phyloP scores from a whole-genome alignment of 1,140 invertebrate species.

The Ephestia elutella region DNA sequence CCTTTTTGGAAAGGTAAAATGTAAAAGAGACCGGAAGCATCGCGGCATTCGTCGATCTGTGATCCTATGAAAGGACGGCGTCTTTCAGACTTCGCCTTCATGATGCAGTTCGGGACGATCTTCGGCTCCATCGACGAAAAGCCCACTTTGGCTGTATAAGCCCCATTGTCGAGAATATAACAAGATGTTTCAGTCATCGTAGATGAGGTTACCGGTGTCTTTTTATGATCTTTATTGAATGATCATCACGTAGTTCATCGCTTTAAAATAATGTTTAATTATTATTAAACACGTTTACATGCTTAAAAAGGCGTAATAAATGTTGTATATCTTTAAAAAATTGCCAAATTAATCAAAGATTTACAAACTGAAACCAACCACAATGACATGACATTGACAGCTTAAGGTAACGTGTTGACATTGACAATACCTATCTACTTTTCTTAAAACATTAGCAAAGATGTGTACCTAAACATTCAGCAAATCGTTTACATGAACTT shows the following conservation, averaged over 20 bases:
- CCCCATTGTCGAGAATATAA: constrained; percentile 92
- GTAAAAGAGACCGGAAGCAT: constrained; percentile 95
- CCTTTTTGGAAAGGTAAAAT: constrained; percentile 96
- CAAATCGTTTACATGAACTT: no score
- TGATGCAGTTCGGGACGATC: constrained; percentile 95
- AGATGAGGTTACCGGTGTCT: constrained; percentile 38
- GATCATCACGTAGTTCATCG: background rate
- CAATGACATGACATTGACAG: no score
- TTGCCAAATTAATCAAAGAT: no score
- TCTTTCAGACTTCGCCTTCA: constrained; percentile 97
- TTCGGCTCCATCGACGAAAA: constrained; percentile 81
- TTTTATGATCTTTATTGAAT: background rate
- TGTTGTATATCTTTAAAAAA: no score
- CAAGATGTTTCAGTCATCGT: constrained; percentile 59
- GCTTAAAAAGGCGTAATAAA: background rate
- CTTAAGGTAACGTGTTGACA: no score
- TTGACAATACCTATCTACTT: no score
- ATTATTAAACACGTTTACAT: background rate
- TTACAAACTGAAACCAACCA: no score
- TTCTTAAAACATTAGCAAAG: no score
- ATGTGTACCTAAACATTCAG: no score
- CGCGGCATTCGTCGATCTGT: constrained; percentile 90
- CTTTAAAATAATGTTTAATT: background rate
- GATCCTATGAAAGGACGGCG: constrained; percentile 92
- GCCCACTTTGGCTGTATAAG: constrained; percentile 88